Percentiles rank a stretch among this genome's conserved stretches.
Evolutionary conservation across 2,113 vertebrate genomes (phyloP).

Genomic region (Bubo bubo): DNA sequence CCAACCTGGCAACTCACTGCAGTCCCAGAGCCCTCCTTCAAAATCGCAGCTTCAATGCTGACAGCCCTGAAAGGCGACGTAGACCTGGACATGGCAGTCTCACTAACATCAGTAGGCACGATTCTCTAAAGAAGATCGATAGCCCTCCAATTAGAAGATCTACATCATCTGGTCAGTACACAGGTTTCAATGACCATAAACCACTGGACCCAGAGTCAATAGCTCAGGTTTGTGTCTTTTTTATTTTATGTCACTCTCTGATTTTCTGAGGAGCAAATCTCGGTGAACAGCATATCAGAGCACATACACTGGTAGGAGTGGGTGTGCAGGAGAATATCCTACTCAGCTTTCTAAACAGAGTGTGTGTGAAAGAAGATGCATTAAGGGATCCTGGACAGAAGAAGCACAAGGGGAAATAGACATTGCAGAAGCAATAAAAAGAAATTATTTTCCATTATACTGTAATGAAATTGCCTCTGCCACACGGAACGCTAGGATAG

Average conservation of each 20-base stretch:
- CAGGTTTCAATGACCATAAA: slow-evolving; percentile 90
- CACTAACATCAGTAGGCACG: slow-evolving; percentile 92
- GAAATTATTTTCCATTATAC: not conserved
- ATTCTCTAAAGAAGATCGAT: slow-evolving; percentile 93
- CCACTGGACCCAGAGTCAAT: slow-evolving; percentile 95
- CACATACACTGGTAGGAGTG: accelerated
- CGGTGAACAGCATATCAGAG: not conserved
- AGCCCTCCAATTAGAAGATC: slow-evolving; percentile 95
- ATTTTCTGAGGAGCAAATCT: not conserved
- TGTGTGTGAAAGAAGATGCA: not conserved
- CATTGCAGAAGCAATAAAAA: slow-evolving; percentile 1
- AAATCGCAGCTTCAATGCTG: slow-evolving; percentile 81
- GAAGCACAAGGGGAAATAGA: not conserved
- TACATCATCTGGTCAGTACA: slow-evolving; percentile 94
- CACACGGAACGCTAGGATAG: not conserved
- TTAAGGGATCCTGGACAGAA: not conserved
- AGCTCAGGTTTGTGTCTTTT: slow-evolving; percentile 88
- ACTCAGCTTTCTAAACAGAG: not conserved
- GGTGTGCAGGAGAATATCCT: not conserved
- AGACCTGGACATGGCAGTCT: slow-evolving; percentile 89
- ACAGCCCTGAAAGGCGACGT: slow-evolving; percentile 90
- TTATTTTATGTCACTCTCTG: not conserved
- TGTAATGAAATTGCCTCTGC: not conserved
- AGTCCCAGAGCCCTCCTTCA: slow-evolving; percentile 88
- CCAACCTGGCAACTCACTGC: slow-evolving; percentile 83